Evolutionary conservation across 2,113 vertebrate genomes (phyloP).

Genomic region (Oreotrochilus melanogaster): DNA sequence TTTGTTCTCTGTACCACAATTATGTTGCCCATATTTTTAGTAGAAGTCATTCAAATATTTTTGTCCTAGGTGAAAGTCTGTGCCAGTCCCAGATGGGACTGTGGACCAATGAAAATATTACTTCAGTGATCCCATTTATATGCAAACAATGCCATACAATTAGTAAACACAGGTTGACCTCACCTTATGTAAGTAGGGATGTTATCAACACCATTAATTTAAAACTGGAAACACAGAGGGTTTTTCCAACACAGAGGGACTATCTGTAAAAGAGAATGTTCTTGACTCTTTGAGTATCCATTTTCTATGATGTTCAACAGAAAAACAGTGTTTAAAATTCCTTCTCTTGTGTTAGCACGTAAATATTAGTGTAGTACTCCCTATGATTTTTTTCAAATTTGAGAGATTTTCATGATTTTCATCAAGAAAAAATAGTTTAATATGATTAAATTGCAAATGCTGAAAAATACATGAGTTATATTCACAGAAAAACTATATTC

Average conservation of each 20-base stretch:
- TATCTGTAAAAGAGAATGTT: neutral
- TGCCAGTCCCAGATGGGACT: neutral
- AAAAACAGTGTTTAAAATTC: neutral
- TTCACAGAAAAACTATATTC: neutral
- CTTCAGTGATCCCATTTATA: neutral
- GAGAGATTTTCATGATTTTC: neutral
- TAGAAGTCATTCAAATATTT: neutral
- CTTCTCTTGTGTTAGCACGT: neutral
- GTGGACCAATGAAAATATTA: neutral
- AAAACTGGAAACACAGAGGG: neutral
- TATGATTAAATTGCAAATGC: neutral
- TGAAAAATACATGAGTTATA: neutral
- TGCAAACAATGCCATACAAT: neutral
- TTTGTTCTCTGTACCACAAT: neutral
- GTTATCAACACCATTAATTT: neutral
- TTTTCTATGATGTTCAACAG: neutral
- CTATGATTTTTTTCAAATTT: neutral
- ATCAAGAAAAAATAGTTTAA: neutral
- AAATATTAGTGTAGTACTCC: neutral
- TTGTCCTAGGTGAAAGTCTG: neutral
- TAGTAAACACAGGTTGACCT: neutral
- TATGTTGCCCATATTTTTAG: neutral
- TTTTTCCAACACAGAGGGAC: neutral
- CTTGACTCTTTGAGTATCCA: neutral
- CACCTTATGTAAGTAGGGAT: neutral